A percentile compares a stretch with the other conserved stretches of the same genome.
Conservation (phyloP, 2,888 invertebrate species). For the Fissipunctia ypsillon region DNA sequence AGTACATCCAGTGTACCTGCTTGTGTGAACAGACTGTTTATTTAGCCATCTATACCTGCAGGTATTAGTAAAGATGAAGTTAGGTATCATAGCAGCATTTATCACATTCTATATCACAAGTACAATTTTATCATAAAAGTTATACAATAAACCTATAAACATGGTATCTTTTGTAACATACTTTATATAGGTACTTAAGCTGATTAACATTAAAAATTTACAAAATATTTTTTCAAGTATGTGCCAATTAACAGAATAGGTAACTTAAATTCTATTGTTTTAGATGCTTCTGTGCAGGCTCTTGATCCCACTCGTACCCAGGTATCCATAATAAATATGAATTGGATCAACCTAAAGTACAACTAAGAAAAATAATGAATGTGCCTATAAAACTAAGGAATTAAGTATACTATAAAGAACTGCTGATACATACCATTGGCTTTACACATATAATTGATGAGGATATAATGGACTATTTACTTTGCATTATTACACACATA, state of each 20-base stretch:
- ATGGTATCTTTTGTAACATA: background rate
- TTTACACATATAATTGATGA: slow-evolving; percentile 14
- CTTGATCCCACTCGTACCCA: background rate
- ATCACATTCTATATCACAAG: slow-evolving; percentile 33
- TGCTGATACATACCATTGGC: background rate
- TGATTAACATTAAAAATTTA: background rate
- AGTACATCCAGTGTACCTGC: slow-evolving; percentile 21
- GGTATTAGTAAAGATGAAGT: background rate
- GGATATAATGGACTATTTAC: background rate
- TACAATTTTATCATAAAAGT: slow-evolving; percentile 22
- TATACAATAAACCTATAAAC: background rate
- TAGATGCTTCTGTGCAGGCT: background rate
- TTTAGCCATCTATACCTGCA: background rate
- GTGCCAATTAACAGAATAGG: background rate
- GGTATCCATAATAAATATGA: background rate
- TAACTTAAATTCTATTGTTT: background rate
- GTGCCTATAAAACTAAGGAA: slow-evolving; percentile 14
- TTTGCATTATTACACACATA: slow-evolving; percentile 1
- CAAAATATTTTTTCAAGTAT: background rate
- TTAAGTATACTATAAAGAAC: background rate
- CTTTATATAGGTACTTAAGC: background rate
- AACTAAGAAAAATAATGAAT: background rate
- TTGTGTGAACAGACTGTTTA: background rate
- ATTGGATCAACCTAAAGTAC: slow-evolving; percentile 6
- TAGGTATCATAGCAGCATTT: background rate